These are phyloP conservation scores for Campylomormyrus tamandua DNA, from an alignment of 2,113 vertebrate genomes.

Conservation along the genomic window DNA sequence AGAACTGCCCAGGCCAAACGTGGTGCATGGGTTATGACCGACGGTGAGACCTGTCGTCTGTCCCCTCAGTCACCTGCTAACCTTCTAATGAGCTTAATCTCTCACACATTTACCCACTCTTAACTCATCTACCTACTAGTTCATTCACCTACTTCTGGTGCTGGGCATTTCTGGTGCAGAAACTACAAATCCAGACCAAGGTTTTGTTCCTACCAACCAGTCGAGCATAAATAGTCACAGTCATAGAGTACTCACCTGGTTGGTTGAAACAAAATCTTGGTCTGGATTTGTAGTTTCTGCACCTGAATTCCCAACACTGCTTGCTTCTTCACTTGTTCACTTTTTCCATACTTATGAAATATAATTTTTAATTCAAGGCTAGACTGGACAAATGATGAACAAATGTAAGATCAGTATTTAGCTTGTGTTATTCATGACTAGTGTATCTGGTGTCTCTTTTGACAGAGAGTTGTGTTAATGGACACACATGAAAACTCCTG, in stretches of 20 bases:
- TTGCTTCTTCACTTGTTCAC: neutral
- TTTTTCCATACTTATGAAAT: neutral
- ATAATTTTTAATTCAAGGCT: neutral
- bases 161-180: too few relatives aligned
- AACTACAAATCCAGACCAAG: too few relatives aligned
- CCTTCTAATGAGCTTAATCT: neutral
- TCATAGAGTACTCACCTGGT: too few relatives aligned
- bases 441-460: neutral
- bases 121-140: neutral
- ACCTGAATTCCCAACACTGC: too few relatives aligned
- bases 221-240: too few relatives aligned
- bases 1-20: conserved; percentile 64
- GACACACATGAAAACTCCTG: neutral
- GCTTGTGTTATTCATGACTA: too few relatives aligned
- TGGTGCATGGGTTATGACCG: conserved; percentile 77
- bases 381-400: neutral
- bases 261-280: too few relatives aligned
- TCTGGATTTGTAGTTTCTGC: too few relatives aligned
- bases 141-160: neutral
- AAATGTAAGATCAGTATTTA: too few relatives aligned
- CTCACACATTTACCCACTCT: neutral
- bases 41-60: conserved; percentile 60
- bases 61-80: neutral
- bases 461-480: neutral
- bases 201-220: too few relatives aligned